Percentiles rank a stretch among this genome's conserved stretches.
These are phyloP conservation scores for Patella pellucida DNA, from an alignment of 2,888 invertebrate species.

Conservation along the genomic window DNA sequence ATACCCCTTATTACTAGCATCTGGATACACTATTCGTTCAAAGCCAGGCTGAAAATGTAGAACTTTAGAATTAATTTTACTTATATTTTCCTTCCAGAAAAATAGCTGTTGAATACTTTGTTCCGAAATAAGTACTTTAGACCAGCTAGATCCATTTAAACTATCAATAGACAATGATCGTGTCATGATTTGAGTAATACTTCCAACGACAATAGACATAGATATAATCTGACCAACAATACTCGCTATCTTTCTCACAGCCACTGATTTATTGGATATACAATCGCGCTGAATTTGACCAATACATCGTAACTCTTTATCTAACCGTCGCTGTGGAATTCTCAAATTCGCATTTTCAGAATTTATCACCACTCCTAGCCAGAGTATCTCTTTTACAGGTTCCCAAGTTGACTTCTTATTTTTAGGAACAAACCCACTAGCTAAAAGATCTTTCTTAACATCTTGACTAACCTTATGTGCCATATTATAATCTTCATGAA, in stretches of 20 bases:
- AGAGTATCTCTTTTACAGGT: conserved; percentile 23
- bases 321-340: conserved; percentile 21
- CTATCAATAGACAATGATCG: conserved; percentile 33
- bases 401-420: no score
- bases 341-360: conserved; percentile 13
- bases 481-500: conserved; percentile 9
- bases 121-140: no score
- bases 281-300: conserved; percentile 1
- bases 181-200: conserved; percentile 38
- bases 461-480: background rate
- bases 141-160: no score
- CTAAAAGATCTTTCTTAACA: conserved; percentile 22
- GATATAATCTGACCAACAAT: conserved; percentile 39
- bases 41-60: background rate
- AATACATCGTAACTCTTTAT: conserved; percentile 18
- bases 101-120: no score
- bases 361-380: conserved; percentile 26
- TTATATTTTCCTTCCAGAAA: no score
- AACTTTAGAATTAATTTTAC: no score
- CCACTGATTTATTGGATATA: conserved; percentile 6
- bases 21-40: conserved; percentile 22
- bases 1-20: conserved; percentile 20
- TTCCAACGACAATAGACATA: conserved; percentile 36
- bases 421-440: conserved; percentile 28
- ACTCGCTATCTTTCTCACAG: conserved; percentile 31